phyloP scores from a whole-genome alignment of 64 coral and sea anemone species.

The Stichodactyla mertensii region DNA sequence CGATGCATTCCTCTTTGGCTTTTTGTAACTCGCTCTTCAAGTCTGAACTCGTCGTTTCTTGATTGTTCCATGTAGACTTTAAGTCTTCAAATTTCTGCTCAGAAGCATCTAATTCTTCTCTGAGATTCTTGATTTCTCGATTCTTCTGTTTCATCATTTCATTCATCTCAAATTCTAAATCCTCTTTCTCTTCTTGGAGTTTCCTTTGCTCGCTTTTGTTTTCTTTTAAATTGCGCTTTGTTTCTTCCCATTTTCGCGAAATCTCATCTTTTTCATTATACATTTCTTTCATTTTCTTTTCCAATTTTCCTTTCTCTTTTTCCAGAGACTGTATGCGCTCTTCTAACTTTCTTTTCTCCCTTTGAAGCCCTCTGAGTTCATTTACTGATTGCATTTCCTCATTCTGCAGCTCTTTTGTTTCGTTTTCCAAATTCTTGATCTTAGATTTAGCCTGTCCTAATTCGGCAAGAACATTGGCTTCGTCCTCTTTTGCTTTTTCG shows the following conservation, averaged over 20 bases:
- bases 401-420: background rate
- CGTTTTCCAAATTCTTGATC: background rate
- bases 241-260: slow-evolving; percentile 29
- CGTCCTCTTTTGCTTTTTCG: slow-evolving; percentile 14
- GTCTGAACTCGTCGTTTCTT: slow-evolving; percentile 26
- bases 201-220: slow-evolving; percentile 24
- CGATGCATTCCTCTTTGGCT: slow-evolving; percentile 35
- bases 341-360: slow-evolving; percentile 21
- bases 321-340: slow-evolving; percentile 26
- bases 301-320: slow-evolving; percentile 20
- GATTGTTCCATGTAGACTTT: slow-evolving; percentile 25
- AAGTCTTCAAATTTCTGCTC: slow-evolving; percentile 39
- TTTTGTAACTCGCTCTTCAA: slow-evolving; percentile 29
- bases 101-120: slow-evolving; percentile 26
- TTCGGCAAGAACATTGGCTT: background rate
- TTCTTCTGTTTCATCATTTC: slow-evolving; percentile 31
- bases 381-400: background rate
- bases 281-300: slow-evolving; percentile 34
- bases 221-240: slow-evolving; percentile 34
- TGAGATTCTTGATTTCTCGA: slow-evolving; percentile 34
- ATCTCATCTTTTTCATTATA: slow-evolving; percentile 51
- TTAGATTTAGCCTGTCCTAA: slow-evolving; percentile 1
- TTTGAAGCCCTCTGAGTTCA: slow-evolving; percentile 20
- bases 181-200: slow-evolving; percentile 34
- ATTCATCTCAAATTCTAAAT: slow-evolving; percentile 26